A percentile compares a stretch with the other conserved stretches of the same genome.
These are phyloP conservation scores for Drosophila jambulina DNA, from an alignment of 1,140 invertebrate genomes.

Conservation along the genomic window DNA sequence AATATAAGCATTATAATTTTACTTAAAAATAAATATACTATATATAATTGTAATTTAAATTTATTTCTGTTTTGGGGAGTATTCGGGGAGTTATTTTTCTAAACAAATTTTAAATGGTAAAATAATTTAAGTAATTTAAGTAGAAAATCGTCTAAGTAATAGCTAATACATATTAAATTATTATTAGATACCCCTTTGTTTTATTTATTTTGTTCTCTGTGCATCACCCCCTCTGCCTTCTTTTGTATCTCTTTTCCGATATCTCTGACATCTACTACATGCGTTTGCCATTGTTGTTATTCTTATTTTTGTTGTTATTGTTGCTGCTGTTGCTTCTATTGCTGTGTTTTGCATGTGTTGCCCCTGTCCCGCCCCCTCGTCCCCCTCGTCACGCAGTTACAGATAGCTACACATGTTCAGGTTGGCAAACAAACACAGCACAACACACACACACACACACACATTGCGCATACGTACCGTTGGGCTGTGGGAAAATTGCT, in stretches of 20 bases:
- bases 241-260: conserved; percentile 32
- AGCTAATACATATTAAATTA: too few relatives aligned
- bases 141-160: too few relatives aligned
- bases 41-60: too few relatives aligned
- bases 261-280: conserved; percentile 70
- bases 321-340: conserved; percentile 44
- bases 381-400: conserved; percentile 30
- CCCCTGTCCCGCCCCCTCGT: not conserved
- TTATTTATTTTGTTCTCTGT: conserved; percentile 8
- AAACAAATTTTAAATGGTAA: too few relatives aligned
- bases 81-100: too few relatives aligned
- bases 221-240: not conserved
- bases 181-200: not conserved
- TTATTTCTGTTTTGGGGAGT: too few relatives aligned
- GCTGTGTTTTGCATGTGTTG: conserved; percentile 73
- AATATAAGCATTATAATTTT: too few relatives aligned
- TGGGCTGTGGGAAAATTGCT: conserved; percentile 61
- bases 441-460: conserved; percentile 33
- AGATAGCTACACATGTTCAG: conserved; percentile 81
- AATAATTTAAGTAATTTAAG: too few relatives aligned
- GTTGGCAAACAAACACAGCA: conserved; percentile 63
- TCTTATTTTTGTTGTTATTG: conserved; percentile 26
- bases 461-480: conserved; percentile 72
- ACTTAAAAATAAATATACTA: too few relatives aligned
- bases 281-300: conserved; percentile 40